Evolutionary conservation across 2,113 vertebrate species (phyloP), one percentile per base, ranked within the genome.

Genomic region (Aythya baeri): DNA sequence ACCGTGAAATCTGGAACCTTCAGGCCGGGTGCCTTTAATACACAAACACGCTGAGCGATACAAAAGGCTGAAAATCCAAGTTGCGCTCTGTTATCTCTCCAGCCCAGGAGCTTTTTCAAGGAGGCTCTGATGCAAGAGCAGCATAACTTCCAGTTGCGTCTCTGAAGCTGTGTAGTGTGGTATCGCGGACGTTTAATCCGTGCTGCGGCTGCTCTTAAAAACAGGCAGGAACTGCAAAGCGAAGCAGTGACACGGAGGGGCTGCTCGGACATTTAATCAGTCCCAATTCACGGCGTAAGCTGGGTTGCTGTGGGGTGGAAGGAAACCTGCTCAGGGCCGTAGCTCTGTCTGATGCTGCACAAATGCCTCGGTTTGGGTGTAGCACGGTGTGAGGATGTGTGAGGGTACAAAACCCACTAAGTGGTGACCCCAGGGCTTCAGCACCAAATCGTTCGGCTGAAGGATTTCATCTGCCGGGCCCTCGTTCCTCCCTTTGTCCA

Each of bases 1-100:
- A 23, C 80, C 32, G 1, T 75, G 83, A 95, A 97, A 92, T 91
- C 89, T 62, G 86, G 70, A 97, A 95, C 95, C 76, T 88, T 90
- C 95, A 88, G 94, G 75, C 95, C 93, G 84, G 94, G 96, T 86
- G 94, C 67, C 94, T 97, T 97, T 89, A 96, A 97, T 96, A 82
- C 55, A 86, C 88, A 95, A 95, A 94, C 83, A 88, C 23, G n/a
- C 87, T 59, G 26, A 94, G 95, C 88, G 43, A 74, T 44, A 97
- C 95, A 96, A 96, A 93, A 96, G 84, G 71, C 90, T 86, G 66
- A 13, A 88, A 97, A 98, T 98, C 98, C 98, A 97, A 98, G 97
- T 90, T 12, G 31, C 9, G 67, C 90, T 78, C 87, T 80, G 65
- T 98, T 98, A 98, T 98, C 97, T 97, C 92, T 52, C 91, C 94